Percentiles rank a stretch among this genome's conserved stretches.
Evolutionary conservation across 1,140 invertebrate genomes (phyloP).

Genomic region (Teleogryllus occipitalis): DNA sequence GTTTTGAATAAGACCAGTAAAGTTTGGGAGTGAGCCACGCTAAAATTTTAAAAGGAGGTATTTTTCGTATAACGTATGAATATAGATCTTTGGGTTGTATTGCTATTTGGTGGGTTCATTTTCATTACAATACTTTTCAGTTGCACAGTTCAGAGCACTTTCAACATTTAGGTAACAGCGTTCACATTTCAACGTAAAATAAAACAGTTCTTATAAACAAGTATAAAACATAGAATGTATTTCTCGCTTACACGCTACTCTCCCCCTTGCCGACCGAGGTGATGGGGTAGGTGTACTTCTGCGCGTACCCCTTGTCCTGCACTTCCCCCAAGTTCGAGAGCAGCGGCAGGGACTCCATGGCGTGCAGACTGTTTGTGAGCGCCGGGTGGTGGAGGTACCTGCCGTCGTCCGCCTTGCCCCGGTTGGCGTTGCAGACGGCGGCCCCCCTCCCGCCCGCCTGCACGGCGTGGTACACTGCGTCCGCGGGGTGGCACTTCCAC

Average conservation of each 20-base stretch:
- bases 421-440: conserved; percentile 26
- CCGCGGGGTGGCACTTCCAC: neutral
- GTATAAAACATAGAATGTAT: neutral
- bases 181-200: neutral
- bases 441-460: conserved; percentile 30
- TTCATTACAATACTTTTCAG: no score
- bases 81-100: no score
- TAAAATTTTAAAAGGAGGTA: no score
- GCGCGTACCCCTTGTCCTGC: conserved; percentile 43
- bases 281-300: conserved; percentile 50
- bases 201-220: conserved; percentile 9
- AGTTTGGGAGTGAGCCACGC: no score
- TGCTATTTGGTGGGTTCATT: no score
- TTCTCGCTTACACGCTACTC: conserved; percentile 42
- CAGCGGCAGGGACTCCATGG: conserved; percentile 42
- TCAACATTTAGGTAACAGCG: no score
- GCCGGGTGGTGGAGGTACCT: conserved; percentile 36
- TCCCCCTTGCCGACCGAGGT: conserved; percentile 43
- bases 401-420: conserved; percentile 8
- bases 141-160: no score
- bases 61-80: no score
- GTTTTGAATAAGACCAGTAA: no score
- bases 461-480: conserved; percentile 33
- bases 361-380: neutral
- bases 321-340: conserved; percentile 39